phyloP scores from a whole-genome alignment of 2,888 invertebrate genomes.

The Molorchus minor region DNA sequence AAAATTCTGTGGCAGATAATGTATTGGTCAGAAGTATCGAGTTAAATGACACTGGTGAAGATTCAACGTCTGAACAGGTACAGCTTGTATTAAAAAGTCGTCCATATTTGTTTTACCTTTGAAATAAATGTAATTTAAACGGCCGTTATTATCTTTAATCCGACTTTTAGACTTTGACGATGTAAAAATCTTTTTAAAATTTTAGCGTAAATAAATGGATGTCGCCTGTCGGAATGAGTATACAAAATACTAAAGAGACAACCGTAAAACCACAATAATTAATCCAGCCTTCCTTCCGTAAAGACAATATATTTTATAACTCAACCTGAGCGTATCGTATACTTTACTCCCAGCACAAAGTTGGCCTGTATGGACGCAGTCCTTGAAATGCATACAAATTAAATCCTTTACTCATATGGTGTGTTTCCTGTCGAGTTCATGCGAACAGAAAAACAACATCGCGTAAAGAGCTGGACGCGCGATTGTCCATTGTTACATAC shows the following conservation, averaged over 20 bases:
- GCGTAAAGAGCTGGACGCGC: slow-evolving; percentile 45
- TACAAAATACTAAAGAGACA: too few species aligned
- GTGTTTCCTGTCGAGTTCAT: slow-evolving; percentile 55
- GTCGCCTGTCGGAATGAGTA: too few species aligned
- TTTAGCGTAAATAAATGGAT: too few species aligned
- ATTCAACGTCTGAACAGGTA: too few species aligned
- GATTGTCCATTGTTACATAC: slow-evolving; percentile 45
- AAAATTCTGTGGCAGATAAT: too few species aligned
- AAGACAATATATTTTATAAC: slow-evolving; percentile 7
- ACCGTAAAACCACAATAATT: slow-evolving; percentile 3
- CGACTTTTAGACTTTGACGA: neutral
- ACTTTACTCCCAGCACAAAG: slow-evolving; percentile 38
- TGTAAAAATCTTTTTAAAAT: neutral
- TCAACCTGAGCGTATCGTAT: slow-evolving; percentile 21
- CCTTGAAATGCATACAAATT: slow-evolving; percentile 58
- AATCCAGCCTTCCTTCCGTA: slow-evolving; percentile 8
- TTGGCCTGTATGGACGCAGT: slow-evolving; percentile 40
- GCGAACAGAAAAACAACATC: slow-evolving; percentile 45
- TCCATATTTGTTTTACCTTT: too few species aligned
- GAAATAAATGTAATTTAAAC: too few species aligned
- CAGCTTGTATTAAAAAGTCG: too few species aligned
- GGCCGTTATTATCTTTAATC: too few species aligned
- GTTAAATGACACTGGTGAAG: too few species aligned
- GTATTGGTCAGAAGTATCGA: too few species aligned
- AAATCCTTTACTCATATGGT: slow-evolving; percentile 57